A percentile compares a stretch with the other conserved stretches of the same genome.
Evolutionary conservation across 2,113 vertebrate species (phyloP).

Genomic region (Pygoscelis adeliae): DNA sequence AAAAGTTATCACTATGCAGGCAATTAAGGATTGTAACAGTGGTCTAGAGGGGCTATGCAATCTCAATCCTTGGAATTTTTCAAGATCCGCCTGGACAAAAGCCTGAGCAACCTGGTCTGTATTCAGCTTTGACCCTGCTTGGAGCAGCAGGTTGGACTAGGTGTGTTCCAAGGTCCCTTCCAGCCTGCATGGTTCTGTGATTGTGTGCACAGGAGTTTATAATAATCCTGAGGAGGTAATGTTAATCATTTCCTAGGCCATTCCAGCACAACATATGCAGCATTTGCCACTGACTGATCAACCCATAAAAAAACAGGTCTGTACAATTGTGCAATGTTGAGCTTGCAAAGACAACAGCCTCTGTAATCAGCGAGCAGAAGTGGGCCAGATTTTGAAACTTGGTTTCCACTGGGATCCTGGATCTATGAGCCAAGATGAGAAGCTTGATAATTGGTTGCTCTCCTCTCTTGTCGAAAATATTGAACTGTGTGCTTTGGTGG

Average conservation of each 20-base stretch:
- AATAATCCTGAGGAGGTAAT: not conserved
- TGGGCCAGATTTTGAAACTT: not conserved
- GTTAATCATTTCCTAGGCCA: not conserved
- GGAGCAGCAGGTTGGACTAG: not conserved
- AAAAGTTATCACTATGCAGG: not conserved
- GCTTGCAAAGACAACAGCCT: not conserved
- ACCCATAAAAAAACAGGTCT: not conserved
- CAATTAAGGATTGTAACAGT: not conserved
- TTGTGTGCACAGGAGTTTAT: not conserved
- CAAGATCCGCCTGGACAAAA: not conserved
- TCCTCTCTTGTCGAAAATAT: not conserved
- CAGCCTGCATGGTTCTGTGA: not conserved
- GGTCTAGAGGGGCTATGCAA: not conserved
- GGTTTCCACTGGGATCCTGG: not conserved
- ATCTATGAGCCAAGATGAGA: not conserved
- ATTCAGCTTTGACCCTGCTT: not conserved
- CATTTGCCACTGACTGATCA: not conserved
- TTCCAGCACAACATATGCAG: not conserved
- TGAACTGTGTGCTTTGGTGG: not conserved
- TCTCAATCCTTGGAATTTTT: not conserved
- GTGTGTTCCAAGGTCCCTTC: not conserved
- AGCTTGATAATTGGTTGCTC: not conserved
- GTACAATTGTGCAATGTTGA: fast-evolving
- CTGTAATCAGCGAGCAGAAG: not conserved
- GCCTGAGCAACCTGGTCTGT: not conserved